Evolutionary conservation across 2,113 vertebrate genomes (phyloP).

Genomic region (Vidua chalybeata): DNA sequence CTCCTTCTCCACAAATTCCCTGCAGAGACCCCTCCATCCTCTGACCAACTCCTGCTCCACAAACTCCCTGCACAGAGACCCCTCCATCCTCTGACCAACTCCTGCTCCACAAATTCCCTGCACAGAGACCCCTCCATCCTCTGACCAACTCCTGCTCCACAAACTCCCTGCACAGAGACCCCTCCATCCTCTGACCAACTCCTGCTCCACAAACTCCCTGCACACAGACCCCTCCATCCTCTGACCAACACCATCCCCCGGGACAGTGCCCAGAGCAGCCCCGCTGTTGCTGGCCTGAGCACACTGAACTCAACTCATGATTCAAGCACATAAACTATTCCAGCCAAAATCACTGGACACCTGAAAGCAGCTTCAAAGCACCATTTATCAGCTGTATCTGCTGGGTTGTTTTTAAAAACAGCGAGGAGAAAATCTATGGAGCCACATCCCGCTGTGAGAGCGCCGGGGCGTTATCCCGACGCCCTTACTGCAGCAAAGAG

Average conservation of each 20-base stretch:
- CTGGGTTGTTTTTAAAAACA: background rate
- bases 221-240: background rate
- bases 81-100: background rate
- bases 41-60: too few species aligned
- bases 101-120: too few species aligned
- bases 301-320: background rate
- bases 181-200: too few species aligned
- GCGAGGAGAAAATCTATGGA: background rate
- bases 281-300: background rate
- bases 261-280: background rate
- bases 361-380: background rate
- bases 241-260: rapidly evolving
- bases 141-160: background rate
- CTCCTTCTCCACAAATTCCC: too few species aligned
- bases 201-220: too few species aligned
- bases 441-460: background rate
- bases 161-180: too few species aligned
- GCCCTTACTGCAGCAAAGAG: background rate
- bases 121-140: background rate
- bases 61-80: background rate
- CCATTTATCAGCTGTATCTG: background rate
- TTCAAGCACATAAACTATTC: background rate
- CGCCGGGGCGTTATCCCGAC: background rate
- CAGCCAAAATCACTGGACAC: background rate
- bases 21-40: background rate